Evolutionary conservation across 1,140 invertebrate species (phyloP), one percentile per base, ranked within the genome.

Genomic region (Pogonognathellus flavescens): DNA sequence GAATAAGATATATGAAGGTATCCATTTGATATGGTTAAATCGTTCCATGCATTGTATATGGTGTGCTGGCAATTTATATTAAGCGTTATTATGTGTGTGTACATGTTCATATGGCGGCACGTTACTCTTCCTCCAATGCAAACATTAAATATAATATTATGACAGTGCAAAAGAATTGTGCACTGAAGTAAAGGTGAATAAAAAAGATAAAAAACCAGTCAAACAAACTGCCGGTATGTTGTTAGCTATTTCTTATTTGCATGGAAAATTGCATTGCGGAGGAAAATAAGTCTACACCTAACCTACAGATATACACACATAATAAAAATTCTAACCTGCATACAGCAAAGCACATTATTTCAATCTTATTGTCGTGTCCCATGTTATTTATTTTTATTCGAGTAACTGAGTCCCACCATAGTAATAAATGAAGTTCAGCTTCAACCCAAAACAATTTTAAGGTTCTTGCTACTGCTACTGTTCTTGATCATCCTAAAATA

Each of bases 81-180:
- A 72, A 22, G n/a, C 70, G 41, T 76, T 76, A 76, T 76, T 76
- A 76, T 76, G 41, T 76, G 31, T 76, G 41, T 76, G 70, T 76
- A 76, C 70, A 76, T 76, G 70, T 76, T 76, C 41, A 49, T n/a
- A n/a, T 49, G 70, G 70, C 41, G 41, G 70, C 41, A 1, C 8
- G 70, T 76, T 66, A 6, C 25, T n/a, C 31, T 72, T 49, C 22
- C 16, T 62, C 3, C 59, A 62, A 62, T 16, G 62, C 25, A 70
- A 70, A 70, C 13, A 70, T 70, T 11, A 16, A 41, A 14, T n/a
- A 76, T 25, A 50, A 41, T 76, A 76, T n/a, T 76, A 76, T 16
- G 31, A 76, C 31, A 9, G 62, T 66, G 70, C 14, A 76, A n/a
- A n/a, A n/a, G 16, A n/a, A 62, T 10, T 10, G 59, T 18, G n/a